These are phyloP conservation scores for Pterocles gutturalis DNA, from an alignment of 2,113 vertebrate species.

Conservation along the genomic window DNA sequence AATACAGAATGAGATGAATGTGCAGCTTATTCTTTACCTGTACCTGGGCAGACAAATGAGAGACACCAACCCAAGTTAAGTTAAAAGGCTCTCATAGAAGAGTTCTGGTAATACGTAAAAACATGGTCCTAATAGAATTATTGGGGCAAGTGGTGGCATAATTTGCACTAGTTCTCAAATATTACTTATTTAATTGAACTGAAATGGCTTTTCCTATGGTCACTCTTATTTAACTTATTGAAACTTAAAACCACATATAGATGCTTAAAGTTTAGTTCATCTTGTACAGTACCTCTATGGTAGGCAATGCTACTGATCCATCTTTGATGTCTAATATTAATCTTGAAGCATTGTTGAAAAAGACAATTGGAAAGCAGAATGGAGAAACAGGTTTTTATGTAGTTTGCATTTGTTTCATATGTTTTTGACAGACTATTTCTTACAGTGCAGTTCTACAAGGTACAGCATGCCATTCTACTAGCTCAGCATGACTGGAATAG, in stretches of 20 bases:
- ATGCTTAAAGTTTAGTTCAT: neutral
- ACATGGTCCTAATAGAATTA: neutral
- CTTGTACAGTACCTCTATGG: neutral
- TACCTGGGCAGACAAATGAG: neutral
- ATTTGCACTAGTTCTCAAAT: neutral
- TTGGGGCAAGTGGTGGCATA: neutral
- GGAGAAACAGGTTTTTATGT: neutral
- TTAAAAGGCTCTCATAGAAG: neutral
- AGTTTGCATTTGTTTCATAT: neutral
- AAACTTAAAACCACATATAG: neutral
- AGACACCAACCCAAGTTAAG: neutral
- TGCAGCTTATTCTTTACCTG: neutral
- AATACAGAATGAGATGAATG: neutral
- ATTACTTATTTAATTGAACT: neutral
- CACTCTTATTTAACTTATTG: neutral
- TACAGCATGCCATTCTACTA: neutral
- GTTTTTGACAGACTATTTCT: neutral
- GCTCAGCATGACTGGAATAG: neutral
- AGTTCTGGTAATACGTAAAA: neutral
- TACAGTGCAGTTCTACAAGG: neutral
- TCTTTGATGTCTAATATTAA: neutral
- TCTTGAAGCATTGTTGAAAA: neutral
- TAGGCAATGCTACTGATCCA: neutral
- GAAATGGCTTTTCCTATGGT: neutral
- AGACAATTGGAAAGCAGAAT: neutral